A percentile compares a stretch with the other conserved stretches of the same genome.
phyloP scores from a whole-genome alignment of 2,113 vertebrate species.

The Tylochromis polylepis region DNA sequence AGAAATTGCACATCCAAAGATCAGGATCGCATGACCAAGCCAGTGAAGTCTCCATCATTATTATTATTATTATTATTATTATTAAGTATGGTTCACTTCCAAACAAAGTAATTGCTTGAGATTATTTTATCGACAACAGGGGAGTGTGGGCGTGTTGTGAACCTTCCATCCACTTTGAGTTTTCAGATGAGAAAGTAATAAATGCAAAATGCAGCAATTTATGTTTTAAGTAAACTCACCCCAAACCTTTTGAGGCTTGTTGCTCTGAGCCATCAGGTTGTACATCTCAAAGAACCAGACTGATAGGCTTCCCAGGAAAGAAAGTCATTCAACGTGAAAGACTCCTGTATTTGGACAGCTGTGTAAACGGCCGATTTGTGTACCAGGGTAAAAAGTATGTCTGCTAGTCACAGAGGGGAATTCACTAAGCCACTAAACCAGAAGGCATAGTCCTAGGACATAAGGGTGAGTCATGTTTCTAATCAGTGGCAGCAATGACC shows the following conservation, averaged over 20 bases:
- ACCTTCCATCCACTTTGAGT: background rate
- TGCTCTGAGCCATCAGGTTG: conserved; percentile 7
- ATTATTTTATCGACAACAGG: conserved; percentile 1
- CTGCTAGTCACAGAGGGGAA: conserved; percentile 27
- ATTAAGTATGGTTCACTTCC: conserved; percentile 22
- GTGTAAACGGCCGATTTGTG: conserved; percentile 46
- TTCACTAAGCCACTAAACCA: conserved; percentile 30
- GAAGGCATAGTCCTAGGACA: background rate
- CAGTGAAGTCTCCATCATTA: conserved; percentile 15
- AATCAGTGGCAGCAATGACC: conserved; percentile 23
- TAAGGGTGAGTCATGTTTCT: conserved; percentile 25
- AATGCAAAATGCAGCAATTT: background rate
- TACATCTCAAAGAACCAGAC: conserved; percentile 6
- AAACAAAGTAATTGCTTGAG: conserved; percentile 21
- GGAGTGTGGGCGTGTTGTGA: conserved; percentile 21
- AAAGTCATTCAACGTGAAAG: conserved; percentile 29
- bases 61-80: background rate
- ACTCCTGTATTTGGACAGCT: conserved; percentile 63
- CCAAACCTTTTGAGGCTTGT: background rate
- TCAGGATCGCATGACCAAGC: conserved; percentile 2
- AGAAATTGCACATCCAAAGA: conserved; percentile 20
- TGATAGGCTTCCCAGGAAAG: conserved; percentile 6
- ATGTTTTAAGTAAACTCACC: background rate
- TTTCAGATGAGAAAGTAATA: conserved; percentile 42
- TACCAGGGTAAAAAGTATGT: background rate